Conservation (phyloP, 2,113 vertebrate genomes). For the Ranitomeya imitator region DNA sequence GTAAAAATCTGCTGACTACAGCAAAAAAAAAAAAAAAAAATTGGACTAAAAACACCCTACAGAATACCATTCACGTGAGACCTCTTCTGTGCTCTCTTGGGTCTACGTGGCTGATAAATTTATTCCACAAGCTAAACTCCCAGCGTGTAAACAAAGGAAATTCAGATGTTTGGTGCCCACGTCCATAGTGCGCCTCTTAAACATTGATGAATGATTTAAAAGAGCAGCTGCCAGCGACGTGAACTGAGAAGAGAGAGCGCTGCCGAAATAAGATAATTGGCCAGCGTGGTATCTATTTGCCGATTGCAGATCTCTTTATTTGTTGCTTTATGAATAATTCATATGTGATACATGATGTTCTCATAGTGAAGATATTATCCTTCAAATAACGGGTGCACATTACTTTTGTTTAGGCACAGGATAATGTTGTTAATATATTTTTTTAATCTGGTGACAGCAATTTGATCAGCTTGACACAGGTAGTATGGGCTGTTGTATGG, state of each 20-base stretch:
- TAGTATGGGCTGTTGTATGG: background rate
- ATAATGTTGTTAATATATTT: constrained; percentile 66
- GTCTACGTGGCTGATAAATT: constrained; percentile 60
- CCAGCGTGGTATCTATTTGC: constrained; percentile 63
- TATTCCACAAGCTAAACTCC: constrained; percentile 64
- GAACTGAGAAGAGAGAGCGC: constrained; percentile 59
- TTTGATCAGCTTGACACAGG: constrained; percentile 1
- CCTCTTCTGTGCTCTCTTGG: constrained; percentile 61
- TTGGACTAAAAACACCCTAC: background rate
- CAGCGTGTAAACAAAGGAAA: constrained; percentile 65
- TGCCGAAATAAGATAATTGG: constrained; percentile 70
- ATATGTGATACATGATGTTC: constrained; percentile 59
- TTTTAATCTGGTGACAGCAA: constrained; percentile 23
- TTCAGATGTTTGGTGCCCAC: constrained; percentile 60
- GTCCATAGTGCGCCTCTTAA: constrained; percentile 61
- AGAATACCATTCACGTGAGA: constrained; percentile 1
- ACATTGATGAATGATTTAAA: constrained; percentile 68
- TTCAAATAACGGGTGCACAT: constrained; percentile 58
- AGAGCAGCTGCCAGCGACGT: constrained; percentile 69
- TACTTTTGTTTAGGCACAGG: constrained; percentile 6
- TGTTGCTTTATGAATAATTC: constrained; percentile 71
- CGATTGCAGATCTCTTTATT: constrained; percentile 76
- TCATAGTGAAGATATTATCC: constrained; percentile 67
- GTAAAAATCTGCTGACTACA: constrained; percentile 49
- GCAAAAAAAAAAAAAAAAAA: background rate